Evolutionary conservation across 2,113 vertebrate species (phyloP), one percentile per base, ranked within the genome.

Genomic region (Glaucomys volans): DNA sequence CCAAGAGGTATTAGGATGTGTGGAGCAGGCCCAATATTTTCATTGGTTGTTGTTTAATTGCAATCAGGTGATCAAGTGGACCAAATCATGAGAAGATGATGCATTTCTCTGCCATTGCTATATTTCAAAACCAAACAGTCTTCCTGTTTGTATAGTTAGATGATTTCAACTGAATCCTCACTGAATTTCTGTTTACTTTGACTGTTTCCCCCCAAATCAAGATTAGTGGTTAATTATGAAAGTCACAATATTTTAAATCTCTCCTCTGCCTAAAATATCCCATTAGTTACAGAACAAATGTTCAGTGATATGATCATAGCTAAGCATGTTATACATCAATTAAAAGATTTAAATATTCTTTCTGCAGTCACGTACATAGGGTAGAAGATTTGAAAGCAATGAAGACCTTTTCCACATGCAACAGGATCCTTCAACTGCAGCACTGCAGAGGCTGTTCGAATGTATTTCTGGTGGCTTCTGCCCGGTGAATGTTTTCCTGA

Each of bases 351-450:
- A 86, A 9, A 44, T 47, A 84, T 40, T 66, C 3, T 67, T 4
- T 76, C 2, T 47, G 37, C 59, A 82, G 6, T 74, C 64, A 96
- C 87, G 96, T 90, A 96, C 44, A 13, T 85, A 87, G 99, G 0
- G 99, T 99, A 81, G 98, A 98, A 80, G 99, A 99, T 42, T 98
- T 98, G 89, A 99, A 98, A 96, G 98, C 98, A 79, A 98, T 98
- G 88, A 99, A 99, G 93, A 99, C 99, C 79, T 98, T 99, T 42
- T 99, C 99, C 91, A 97, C 95, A n/a, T 26, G 1, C 82, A 4
- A 98, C 0, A 4, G 5, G 2, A 0, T 98, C 98, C 0, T 83
- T 96, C 96, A 50, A 37, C 8, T 1, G 22, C 0, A 16, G 3
- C 0, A 9, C 11, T 16, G 4, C 0, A 2, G 4, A 35, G 8